Percentiles rank a stretch among this genome's conserved stretches.
Conservation (phyloP, 2,113 vertebrate species). For the Clarias magur region DNA sequence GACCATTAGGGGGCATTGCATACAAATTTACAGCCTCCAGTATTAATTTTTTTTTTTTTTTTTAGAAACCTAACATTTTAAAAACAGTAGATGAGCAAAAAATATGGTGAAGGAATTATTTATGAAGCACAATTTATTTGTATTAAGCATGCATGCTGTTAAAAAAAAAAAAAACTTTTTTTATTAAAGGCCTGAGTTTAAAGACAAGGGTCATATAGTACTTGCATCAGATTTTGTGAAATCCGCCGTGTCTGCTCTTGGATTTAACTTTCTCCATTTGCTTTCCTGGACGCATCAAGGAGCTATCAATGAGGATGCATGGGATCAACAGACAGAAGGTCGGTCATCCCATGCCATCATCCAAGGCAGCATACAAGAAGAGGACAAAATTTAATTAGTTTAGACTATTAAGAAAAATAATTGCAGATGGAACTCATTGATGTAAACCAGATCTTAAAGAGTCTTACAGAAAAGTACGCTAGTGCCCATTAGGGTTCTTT, state of each 20-base stretch:
- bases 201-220: slow-evolving; percentile 22
- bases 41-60: background rate
- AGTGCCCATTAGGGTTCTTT: slow-evolving; percentile 69
- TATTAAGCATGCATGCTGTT: slow-evolving; percentile 14
- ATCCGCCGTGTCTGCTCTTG: background rate
- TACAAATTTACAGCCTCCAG: slow-evolving; percentile 20
- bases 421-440: slow-evolving; percentile 70
- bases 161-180: too few relatives aligned
- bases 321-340: background rate
- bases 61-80: background rate
- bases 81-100: slow-evolving; percentile 22
- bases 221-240: background rate
- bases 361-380: slow-evolving; percentile 35
- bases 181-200: background rate
- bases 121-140: slow-evolving; percentile 21
- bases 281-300: background rate
- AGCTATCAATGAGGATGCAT: background rate
- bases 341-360: background rate
- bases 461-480: slow-evolving; percentile 68
- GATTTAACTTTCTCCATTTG: background rate
- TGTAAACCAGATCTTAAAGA: slow-evolving; percentile 66
- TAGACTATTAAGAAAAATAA: slow-evolving; percentile 60
- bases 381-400: slow-evolving; percentile 49
- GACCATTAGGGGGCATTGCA: slow-evolving; percentile 43
- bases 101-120: slow-evolving; percentile 5